phyloP scores from a whole-genome alignment of 2,113 vertebrate genomes.

The Zosterops borbonicus region DNA sequence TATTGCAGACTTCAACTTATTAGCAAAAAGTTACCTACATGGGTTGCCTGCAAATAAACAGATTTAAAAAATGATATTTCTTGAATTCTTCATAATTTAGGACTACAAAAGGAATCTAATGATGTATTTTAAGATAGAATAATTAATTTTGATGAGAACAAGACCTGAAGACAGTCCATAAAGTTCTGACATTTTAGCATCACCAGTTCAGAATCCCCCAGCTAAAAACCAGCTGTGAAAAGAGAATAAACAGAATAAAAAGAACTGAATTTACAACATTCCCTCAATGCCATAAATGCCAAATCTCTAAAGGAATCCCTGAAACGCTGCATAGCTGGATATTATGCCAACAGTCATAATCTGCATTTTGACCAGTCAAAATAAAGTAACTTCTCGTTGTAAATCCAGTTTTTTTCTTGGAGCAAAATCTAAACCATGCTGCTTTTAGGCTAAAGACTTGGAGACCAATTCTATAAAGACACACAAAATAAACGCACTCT shows the following conservation, averaged over 20 bases:
- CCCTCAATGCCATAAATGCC: background rate
- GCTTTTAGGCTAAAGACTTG: background rate
- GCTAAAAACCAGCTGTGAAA: background rate
- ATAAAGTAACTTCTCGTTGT: background rate
- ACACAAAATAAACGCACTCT: background rate
- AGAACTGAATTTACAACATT: background rate
- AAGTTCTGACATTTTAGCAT: background rate
- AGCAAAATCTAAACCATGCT: background rate
- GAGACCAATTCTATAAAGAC: background rate
- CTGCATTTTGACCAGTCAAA: background rate
- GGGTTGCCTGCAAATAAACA: background rate
- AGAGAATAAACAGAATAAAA: background rate
- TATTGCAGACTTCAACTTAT: background rate
- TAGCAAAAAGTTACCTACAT: background rate
- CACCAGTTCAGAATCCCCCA: rapidly evolving
- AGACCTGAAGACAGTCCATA: background rate
- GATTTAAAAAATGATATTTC: background rate
- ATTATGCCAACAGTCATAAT: background rate
- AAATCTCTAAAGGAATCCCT: background rate
- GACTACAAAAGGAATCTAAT: background rate
- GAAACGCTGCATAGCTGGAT: background rate
- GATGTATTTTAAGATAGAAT: background rate
- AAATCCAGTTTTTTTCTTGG: background rate
- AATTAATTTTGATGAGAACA: background rate
- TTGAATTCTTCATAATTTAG: background rate